Conservation (phyloP, 2,888 invertebrate genomes). For the Andrena praecox region DNA sequence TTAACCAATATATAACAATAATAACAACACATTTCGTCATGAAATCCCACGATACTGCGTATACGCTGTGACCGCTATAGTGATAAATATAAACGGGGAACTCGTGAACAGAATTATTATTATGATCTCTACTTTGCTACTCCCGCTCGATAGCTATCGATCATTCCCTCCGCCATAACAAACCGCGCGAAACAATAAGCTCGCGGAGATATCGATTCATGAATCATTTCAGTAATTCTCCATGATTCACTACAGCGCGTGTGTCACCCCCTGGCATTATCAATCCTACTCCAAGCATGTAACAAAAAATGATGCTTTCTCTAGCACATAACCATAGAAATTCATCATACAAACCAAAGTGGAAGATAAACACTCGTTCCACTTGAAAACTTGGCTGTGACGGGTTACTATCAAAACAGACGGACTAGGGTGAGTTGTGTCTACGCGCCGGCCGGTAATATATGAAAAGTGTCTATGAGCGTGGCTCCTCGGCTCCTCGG, state of each 20-base stretch:
- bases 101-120: neutral
- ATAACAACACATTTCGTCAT: too few relatives aligned
- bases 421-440: conserved; percentile 1
- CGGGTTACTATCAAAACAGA: neutral
- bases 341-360: conserved; percentile 5
- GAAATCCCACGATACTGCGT: neutral
- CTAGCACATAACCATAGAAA: neutral
- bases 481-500: conserved; percentile 2
- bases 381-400: neutral
- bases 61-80: neutral
- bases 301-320: neutral
- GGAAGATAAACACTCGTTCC: neutral
- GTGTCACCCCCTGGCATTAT: neutral
- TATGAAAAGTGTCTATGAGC: conserved; percentile 23
- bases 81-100: neutral
- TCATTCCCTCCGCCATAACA: conserved; percentile 16
- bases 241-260: neutral
- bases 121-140: neutral
- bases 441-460: conserved; percentile 3
- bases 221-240: neutral
- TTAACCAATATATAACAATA: too few relatives aligned
- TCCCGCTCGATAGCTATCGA: conserved; percentile 19
- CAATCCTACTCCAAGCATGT: neutral
- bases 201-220: neutral
- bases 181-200: conserved; percentile 1